Base-by-base conservation (phyloP, 2,888 invertebrate species). In the Odontocerum albicorne region DNA sequence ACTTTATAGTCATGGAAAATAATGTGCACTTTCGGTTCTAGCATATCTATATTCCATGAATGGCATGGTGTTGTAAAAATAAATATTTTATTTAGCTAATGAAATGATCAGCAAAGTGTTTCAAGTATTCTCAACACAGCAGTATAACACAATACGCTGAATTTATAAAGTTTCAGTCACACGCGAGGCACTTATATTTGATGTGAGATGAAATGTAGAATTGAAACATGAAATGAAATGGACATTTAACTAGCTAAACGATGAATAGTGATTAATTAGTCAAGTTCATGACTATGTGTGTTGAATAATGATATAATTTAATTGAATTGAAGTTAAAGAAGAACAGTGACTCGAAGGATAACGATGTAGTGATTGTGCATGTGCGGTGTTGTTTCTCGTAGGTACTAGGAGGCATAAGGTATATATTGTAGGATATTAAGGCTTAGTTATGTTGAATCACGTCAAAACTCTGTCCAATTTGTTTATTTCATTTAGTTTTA, bases 291-390 rank as follows among this genome's bases (percentile, higher is more conserved):
- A 43, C 31, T 31, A 49, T 45, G 46, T 46, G 50, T 56, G n/a
- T 55, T 20, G 16, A 55, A 46, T 16, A 46, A 31, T 10, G n/a
- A 33, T 32, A 47, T 42, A 35, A n/a, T 19, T 20, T 47, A 46
- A 47, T 19, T 13, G 43, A 55, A 49, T 31, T 42, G 36, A 42
- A 43, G 31, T n/a, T 22, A 38, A 32, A 15, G 19, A 16, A 42
- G 13, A 13, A 13, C 20, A 43, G 43, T 43, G 43, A 43, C 16
- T 27, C 38, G 19, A 27, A 4, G 8, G 35, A 16, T 13, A 39
- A 45, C 19, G 58, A 50, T 57, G 59, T 60, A 60, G 59, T 60
- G 54, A 57, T 59, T 50, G 59, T 57, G 60, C 57, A 57, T 55
- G 57, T 57, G 60, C 43, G 53, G 60, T 60, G 57, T 57, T 57